These are phyloP conservation scores for Coturnix japonica DNA, from an alignment of 2,113 vertebrate genomes.

Conservation along the genomic window DNA sequence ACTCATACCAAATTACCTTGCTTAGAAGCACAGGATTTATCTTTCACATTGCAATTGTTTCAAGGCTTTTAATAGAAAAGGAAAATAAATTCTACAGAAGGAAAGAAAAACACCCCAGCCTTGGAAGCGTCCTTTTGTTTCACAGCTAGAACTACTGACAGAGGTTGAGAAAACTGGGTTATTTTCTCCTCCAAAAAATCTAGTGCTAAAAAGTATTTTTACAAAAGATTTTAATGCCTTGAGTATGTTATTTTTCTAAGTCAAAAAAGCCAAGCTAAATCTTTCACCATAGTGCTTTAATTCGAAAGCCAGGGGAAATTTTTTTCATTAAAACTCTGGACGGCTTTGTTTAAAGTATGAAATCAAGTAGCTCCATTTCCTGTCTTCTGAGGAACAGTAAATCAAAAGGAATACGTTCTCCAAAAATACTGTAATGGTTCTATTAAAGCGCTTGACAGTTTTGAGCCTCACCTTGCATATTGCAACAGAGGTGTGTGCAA, in stretches of 20 bases:
- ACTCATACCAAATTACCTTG: conserved; percentile 3
- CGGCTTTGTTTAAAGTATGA: conserved; percentile 72
- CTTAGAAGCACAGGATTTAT: conserved; percentile 12
- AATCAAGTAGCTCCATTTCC: conserved; percentile 77
- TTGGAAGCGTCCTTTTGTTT: conserved; percentile 10
- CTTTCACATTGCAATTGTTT: conserved; percentile 2
- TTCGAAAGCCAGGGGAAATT: conserved; percentile 69
- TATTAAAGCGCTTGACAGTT: conserved; percentile 64
- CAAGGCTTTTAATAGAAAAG: conserved; percentile 49
- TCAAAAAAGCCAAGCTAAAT: conserved; percentile 65
- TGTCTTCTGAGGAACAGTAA: conserved; percentile 72
- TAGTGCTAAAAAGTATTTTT: conserved; percentile 47
- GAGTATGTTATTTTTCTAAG: conserved; percentile 65
- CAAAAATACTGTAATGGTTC: conserved; percentile 64
- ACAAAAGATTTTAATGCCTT: conserved; percentile 53
- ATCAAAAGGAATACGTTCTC: conserved; percentile 50
- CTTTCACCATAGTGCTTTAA: conserved; percentile 71
- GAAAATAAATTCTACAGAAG: conserved; percentile 35
- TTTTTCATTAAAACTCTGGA: conserved; percentile 74
- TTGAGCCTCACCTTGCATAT: conserved; percentile 68
- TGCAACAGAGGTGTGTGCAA: conserved; percentile 35
- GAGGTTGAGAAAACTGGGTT: neutral
- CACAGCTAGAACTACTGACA: neutral
- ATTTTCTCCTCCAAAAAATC: neutral
- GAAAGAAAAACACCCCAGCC: neutral